These are phyloP conservation scores for Diglossa cyanea DNA, from an alignment of 2,797 vertebrate genomes.

Conservation along the genomic window DNA sequence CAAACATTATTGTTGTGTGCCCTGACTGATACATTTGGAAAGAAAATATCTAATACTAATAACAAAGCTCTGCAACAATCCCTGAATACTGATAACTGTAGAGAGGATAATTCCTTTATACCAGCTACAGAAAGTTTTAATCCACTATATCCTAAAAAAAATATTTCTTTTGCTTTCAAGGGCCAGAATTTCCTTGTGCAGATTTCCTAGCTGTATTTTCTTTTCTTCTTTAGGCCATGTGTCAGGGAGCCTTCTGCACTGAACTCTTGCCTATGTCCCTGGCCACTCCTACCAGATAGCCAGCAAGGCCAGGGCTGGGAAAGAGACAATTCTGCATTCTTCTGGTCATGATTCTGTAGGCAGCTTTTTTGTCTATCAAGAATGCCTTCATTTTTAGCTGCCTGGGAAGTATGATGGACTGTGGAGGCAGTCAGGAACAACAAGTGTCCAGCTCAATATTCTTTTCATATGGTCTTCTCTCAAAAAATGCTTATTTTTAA, in stretches of 20 bases:
- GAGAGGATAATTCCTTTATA: background rate
- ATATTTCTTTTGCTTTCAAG: background rate
- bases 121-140: background rate
- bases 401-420: background rate
- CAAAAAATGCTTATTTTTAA: accelerated
- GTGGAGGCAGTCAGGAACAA: background rate
- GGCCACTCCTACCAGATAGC: background rate
- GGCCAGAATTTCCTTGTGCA: background rate
- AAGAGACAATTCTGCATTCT: background rate
- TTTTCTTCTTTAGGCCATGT: background rate
- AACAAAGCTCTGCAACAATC: background rate
- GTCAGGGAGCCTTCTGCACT: background rate
- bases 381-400: background rate
- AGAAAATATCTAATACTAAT: background rate
- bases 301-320: background rate
- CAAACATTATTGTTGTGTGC: background rate
- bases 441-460: background rate
- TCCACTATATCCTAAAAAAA: background rate
- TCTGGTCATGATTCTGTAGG: background rate
- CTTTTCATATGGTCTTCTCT: background rate
- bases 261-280: background rate
- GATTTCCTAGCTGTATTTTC: background rate
- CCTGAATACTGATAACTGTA: background rate
- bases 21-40: background rate
- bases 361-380: background rate